Base-by-base conservation (phyloP, 2,113 vertebrate genomes). In the Oriolus oriolus region DNA sequence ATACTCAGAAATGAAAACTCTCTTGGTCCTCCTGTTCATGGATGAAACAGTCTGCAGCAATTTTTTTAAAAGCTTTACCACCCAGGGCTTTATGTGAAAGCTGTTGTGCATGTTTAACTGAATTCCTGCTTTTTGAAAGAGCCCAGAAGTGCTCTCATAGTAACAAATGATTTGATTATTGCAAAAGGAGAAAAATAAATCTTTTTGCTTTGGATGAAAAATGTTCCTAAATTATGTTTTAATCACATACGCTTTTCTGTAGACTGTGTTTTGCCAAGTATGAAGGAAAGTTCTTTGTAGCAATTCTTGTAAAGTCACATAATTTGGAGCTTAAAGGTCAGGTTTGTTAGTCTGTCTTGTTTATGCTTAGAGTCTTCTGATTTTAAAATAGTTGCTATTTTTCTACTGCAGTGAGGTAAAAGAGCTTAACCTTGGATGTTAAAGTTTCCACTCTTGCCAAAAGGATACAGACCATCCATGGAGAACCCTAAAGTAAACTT, bases 381-480 rank as follows among this genome's bases (percentile, higher is more conserved):
- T 84, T 65, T 66, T 35, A 81, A 93, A 84, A 37, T 37, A 57
- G 44, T 52, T 78, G 13, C 3, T 49, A 4, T 57, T 79, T 35
- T 71, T 84, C 18, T 56, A 6, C 31, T 28, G 5, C 14, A 47
- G 7, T 52, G 11, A 30, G 50, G 16, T 9, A 44, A 54, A 39
- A 81, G 1, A 6, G 9, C 13, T 59, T 42, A 50, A 7, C 1
- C 6, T 33, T 23, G 5, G 3, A 45, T 30, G 6, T 21, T 59
- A 39, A 68, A 52, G 39, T 21, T 88, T 85, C 17, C 4, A 4
- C 12, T 71, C 35, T 81, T 73, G 31, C 61, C 39, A 73, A 11
- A 76, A 19, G 3, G 3, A 7, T 30, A 42, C 12, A 61, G 8
- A 4, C 1, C 3, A 30, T 53, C 16, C 8, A 39, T 9, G 6